These are phyloP conservation scores for Apodemia duryi DNA, from an alignment of 2,888 invertebrate genomes.

Conservation along the genomic window DNA sequence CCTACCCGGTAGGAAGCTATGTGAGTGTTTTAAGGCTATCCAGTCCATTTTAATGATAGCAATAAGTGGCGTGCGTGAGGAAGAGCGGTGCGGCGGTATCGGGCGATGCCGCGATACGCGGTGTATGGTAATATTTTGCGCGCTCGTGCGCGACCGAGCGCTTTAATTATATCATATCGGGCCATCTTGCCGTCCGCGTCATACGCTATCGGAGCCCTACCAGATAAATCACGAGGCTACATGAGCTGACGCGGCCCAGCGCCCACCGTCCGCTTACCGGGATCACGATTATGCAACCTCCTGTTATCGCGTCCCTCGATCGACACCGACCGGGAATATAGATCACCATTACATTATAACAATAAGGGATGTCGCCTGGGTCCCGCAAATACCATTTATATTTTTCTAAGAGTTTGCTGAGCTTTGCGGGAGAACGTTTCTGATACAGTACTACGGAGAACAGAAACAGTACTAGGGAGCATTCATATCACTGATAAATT, in stretches of 20 bases:
- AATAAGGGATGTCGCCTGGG: not conserved
- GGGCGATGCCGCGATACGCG: conserved; percentile 37
- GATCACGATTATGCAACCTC: conserved; percentile 21
- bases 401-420: not conserved
- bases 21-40: too few relatives aligned
- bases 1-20: too few relatives aligned
- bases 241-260: conserved; percentile 15
- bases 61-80: conserved; percentile 15
- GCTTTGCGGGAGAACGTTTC: not conserved
- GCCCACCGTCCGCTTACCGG: conserved; percentile 17
- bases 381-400: not conserved
- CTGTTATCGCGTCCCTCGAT: conserved; percentile 1
- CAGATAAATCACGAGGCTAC: conserved; percentile 22
- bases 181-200: conserved; percentile 21
- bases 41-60: not conserved
- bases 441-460: not conserved
- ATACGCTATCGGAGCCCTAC: conserved; percentile 20
- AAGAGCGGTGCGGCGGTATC: conserved; percentile 18
- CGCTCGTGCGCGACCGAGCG: conserved; percentile 56
- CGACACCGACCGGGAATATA: not conserved
- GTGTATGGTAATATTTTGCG: conserved; percentile 69
- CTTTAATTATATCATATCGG: conserved; percentile 68
- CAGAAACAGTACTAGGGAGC: not conserved
- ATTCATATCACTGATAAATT: not conserved
- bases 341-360: conserved; percentile 4